Conservation (phyloP, 2,113 vertebrate genomes). For the Albula glossodonta region DNA sequence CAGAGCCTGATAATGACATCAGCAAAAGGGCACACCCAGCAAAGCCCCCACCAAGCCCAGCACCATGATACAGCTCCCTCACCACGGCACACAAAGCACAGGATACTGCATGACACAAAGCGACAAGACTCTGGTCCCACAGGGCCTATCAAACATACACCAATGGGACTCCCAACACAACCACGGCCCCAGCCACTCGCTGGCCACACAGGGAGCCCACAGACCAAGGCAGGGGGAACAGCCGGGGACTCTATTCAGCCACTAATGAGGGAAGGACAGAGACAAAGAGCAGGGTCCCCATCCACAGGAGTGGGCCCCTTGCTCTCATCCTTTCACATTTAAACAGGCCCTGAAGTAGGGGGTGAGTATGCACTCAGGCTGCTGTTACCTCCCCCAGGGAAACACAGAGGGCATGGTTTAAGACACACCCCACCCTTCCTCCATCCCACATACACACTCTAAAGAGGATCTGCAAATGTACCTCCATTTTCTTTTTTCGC, state of each 20-base stretch:
- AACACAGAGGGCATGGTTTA: neutral
- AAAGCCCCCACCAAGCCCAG: neutral
- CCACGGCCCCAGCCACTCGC: neutral
- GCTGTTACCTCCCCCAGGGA: neutral
- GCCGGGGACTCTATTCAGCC: neutral
- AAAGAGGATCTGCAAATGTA: neutral
- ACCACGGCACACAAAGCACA: neutral
- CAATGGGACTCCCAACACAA: conserved; percentile 1
- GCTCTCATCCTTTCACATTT: conserved; percentile 19
- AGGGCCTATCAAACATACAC: neutral
- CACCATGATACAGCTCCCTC: neutral
- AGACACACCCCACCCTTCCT: neutral
- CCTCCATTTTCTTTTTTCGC: neutral
- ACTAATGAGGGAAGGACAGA: neutral
- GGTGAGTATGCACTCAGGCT: neutral
- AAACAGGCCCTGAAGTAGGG: neutral
- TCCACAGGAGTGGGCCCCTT: neutral
- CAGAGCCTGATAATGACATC: neutral
- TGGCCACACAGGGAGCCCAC: neutral
- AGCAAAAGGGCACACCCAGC: neutral
- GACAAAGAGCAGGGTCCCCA: neutral
- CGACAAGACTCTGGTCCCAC: neutral
- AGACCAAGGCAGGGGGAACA: neutral
- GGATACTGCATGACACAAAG: too few species aligned
- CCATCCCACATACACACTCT: neutral